Base-by-base conservation (phyloP, 2,888 invertebrate species). In the Strigamia maritima region DNA sequence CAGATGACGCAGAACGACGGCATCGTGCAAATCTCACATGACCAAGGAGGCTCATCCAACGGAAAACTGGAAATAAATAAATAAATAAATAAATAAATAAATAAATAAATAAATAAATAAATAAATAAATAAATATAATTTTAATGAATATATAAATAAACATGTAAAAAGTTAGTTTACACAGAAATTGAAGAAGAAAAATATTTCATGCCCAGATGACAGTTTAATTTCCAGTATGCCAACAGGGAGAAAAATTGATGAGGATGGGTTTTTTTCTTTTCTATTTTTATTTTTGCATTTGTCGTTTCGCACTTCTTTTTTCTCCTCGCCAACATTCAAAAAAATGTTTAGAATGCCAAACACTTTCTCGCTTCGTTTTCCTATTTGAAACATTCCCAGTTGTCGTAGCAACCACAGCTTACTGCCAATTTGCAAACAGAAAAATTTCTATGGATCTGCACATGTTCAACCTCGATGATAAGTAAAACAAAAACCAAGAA, bases 321-420 rank as follows among this genome's bases (percentile, higher is more conserved):
- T 49, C 49, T 10, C 14, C 49, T 49, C 49, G 14, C 24, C 60
- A 6, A 22, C 19, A 22, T 19, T 60, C 24, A 24, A 24, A 60
- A 49, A 60, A 60, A 60, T 60, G 60, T 60, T 60, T 60, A 19
- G 60, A 60, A 60, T 60, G 60, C 60, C 60, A 60, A 60, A 60
- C 60, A 60, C 60, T 60, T 60, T 60, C 60, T 60, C n/a, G 19
- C 60, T 24, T 60, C 24, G 19, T 60, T 60, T 60, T 60, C 60
- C 60, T 24, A 60, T 60, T 60, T 19, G 60, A 6, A 60, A 24
- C 60, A 60, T 60, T n/a, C 40, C 22, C 60, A 22, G 60, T 60
- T 8, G 24, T n/a, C 60, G 24, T 60, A 2, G 60, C 24, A 60
- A 60, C 60, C 60, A n/a, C 60, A 60, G 10, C 60, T 60, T 60